Evolutionary conservation across 2,888 invertebrate genomes (phyloP), one percentile per base, ranked within the genome.

Genomic region (Syritta pipiens): DNA sequence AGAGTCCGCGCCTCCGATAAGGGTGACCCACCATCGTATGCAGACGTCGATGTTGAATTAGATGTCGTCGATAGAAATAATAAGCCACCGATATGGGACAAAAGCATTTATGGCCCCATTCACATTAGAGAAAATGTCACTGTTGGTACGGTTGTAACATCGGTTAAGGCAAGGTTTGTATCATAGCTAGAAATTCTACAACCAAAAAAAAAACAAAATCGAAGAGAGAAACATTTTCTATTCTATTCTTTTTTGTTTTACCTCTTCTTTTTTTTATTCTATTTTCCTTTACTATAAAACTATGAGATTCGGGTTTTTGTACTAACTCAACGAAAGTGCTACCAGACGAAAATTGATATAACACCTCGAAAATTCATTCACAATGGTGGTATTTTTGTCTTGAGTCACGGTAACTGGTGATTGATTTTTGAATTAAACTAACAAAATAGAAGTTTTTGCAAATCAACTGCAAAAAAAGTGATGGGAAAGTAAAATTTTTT

Each of bases 71-170:
- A 96, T 94, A 94, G 96, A 92, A 97, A 96, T 94, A 97, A 96
- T 95, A 97, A 96, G 94, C 97, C 95, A 91, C 97, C 96, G 91
- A 94, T 96, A 91, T 97, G 96, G 97, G 97, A 96, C 92, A 93
- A 93, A 91, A 94, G 93, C 91, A 93, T 96, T 92, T 97, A 97
- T 93, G 96, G 97, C 92, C 97, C 97, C 92, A 96, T 96, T 93
- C 95, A 95, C 94, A 96, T 97, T 93, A 95, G 94, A 93, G 97
- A 97, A 95, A 97, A 97, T 95, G 96, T 97, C 93, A 96, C 96
- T 94, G 96, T 97, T 93, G 97, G 97, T 94, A 96, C 96, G 92
- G 95, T 96, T 94, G 96, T 97, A 93, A 96, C 96, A 92, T 95
- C 96, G 92, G 95, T 97, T 92, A 97, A 97, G 94, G 97, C 97